Evolutionary conservation across 2,888 invertebrate genomes (phyloP), one percentile per base, ranked within the genome.

Genomic region (Teleogryllus oceanicus): DNA sequence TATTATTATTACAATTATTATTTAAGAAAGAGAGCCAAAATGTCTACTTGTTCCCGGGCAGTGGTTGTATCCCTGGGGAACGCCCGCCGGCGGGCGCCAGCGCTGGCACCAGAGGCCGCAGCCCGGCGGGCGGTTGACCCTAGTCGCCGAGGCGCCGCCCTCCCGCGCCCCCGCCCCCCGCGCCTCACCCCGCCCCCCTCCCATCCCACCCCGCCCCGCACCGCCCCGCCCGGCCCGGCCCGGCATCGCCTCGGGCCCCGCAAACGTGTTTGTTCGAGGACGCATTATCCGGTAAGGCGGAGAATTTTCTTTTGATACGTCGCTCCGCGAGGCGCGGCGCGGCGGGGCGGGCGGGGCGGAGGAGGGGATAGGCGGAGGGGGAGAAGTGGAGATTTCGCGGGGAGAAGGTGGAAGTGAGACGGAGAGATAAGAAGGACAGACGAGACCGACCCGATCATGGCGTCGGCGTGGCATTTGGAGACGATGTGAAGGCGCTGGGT

Each of bases 281-380:
- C 11, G 62, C 62, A 13, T 16, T 62, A 62, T 62, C 62, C 62
- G 62, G 62, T 62, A 62, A 62, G 62, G 62, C 62, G 62, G 62
- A 62, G 62, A 62, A 62, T 62, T 62, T 62, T 62, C 62, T 62
- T 62, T 62, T 62, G 62, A 62, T 62, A 62, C 62, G 62, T 62
- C 62, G 62, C 16, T 62, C 62, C 62, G 16, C 37, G 62, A 62
- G 62, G 62, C 62, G 62, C 1, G 3, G 62, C 37, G 37, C 1
- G 13, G 62, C 13, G 62, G 62, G 62, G n/a, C 4, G 62, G 62
- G 16, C 4, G n/a, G 4, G 62, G 62, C 13, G 1, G 62, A 13
- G 62, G 62, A 62, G 13, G 62, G 13, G 13, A 16, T 5, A 16
- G 62, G 16, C 16, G 62, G 3, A 16, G 62, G 37, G 37, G 8